Conservation (phyloP, 2,113 vertebrate species). For the Clinocottus analis region DNA sequence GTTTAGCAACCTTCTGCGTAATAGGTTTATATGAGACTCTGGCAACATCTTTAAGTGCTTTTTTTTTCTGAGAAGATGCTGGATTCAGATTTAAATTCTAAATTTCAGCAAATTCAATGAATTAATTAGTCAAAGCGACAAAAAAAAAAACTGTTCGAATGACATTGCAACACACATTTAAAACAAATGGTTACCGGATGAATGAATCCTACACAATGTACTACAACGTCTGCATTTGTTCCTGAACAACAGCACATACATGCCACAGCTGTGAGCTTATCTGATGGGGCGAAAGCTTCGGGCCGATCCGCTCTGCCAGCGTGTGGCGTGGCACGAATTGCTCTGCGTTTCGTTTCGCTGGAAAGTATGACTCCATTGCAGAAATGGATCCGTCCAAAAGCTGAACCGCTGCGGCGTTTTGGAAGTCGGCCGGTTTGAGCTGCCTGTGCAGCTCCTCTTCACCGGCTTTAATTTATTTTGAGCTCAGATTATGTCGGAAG, state of each 20-base stretch:
- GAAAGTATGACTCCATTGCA: constrained; percentile 62
- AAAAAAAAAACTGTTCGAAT: not conserved
- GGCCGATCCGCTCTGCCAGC: constrained; percentile 23
- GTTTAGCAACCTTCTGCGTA: not conserved
- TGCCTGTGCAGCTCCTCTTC: constrained; percentile 15
- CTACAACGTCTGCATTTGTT: constrained; percentile 5
- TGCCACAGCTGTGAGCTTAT: constrained; percentile 2
- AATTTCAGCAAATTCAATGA: not conserved
- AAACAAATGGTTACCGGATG: not conserved
- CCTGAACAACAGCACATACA: not conserved
- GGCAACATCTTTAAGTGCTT: not conserved
- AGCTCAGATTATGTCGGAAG: constrained; percentile 45
- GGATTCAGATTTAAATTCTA: not conserved
- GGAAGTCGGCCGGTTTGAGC: constrained; percentile 7
- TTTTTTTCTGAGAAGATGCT: not conserved
- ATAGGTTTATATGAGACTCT: not conserved
- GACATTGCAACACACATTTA: not conserved
- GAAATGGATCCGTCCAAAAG: constrained; percentile 40
- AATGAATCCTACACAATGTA: not conserved
- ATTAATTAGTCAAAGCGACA: not conserved
- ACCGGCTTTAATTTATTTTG: constrained; percentile 43
- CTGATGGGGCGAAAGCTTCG: constrained; percentile 25
- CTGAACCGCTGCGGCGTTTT: constrained; percentile 24
- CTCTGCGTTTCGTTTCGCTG: constrained; percentile 51
- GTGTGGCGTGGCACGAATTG: constrained; percentile 19